These are phyloP conservation scores for Pheosia gnoma DNA, from an alignment of 2,888 invertebrate genomes.

Conservation along the genomic window DNA sequence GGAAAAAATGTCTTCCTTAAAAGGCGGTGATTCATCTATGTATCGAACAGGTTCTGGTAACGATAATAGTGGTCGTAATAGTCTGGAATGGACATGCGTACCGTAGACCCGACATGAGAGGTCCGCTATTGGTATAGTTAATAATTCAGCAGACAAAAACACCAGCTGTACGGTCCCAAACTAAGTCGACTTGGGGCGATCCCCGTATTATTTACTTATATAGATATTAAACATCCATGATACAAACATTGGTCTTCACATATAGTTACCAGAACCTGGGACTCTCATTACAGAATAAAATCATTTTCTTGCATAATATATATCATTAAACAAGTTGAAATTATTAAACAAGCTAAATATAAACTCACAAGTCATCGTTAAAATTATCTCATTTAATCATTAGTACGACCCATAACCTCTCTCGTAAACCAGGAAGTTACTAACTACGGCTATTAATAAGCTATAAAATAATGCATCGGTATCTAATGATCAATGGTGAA, in stretches of 20 bases:
- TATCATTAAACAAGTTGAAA: background rate
- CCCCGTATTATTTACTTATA: too few species aligned
- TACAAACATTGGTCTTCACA: too few species aligned
- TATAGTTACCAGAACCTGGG: too few species aligned
- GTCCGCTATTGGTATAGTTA: constrained; percentile 10
- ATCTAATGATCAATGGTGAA: background rate
- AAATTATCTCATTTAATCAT: background rate
- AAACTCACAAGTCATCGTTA: background rate
- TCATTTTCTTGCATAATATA: too few species aligned
- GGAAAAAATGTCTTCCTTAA: constrained; percentile 43
- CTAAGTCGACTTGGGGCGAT: too few species aligned
- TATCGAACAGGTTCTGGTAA: constrained; percentile 31
- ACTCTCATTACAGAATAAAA: too few species aligned
- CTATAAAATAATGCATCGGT: background rate
- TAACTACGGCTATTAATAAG: background rate
- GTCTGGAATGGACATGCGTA: constrained; percentile 37
- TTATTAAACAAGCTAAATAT: background rate
- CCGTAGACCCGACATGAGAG: constrained; percentile 28
- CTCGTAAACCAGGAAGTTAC: background rate
- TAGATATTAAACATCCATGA: too few species aligned
- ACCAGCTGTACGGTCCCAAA: too few species aligned
- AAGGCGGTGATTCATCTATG: constrained; percentile 28
- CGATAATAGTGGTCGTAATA: constrained; percentile 42
- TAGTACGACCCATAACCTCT: background rate
- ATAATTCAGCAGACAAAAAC: background rate